phyloP scores from a whole-genome alignment of 2,797 vertebrate genomes.

The Eleutherodactylus coqui region DNA sequence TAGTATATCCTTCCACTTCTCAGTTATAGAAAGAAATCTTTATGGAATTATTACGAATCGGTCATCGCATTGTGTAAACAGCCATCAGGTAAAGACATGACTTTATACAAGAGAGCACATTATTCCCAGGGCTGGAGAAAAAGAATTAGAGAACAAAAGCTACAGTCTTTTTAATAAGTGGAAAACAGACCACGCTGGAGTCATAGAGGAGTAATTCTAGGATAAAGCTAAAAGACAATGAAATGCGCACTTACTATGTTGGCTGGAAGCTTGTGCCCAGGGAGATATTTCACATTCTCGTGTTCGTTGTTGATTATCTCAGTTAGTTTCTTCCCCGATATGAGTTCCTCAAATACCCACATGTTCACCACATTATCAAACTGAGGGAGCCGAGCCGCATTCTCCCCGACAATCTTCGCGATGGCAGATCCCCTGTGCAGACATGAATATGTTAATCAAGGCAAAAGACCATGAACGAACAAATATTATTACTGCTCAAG shows the following conservation, averaged over 20 bases:
- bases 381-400: slow-evolving; percentile 79
- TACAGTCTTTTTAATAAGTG: not conserved
- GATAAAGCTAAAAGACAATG: not conserved
- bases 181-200: not conserved
- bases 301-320: slow-evolving; percentile 96
- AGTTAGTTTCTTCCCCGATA: slow-evolving; percentile 85
- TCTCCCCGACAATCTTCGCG: slow-evolving; percentile 91
- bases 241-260: slow-evolving; percentile 87
- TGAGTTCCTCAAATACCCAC: slow-evolving; percentile 96
- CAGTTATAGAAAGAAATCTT: not conserved
- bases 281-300: slow-evolving; percentile 94
- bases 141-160: not conserved
- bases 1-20: not conserved
- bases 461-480: not conserved
- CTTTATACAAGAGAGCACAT: not conserved
- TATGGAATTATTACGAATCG: not conserved
- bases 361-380: slow-evolving; percentile 89
- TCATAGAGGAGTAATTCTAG: not conserved
- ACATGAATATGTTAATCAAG: slow-evolving; percentile 2
- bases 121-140: not conserved
- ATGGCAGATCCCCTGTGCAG: slow-evolving; percentile 93
- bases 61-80: not conserved
- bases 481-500: not conserved
- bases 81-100: not conserved
- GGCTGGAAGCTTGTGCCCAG: slow-evolving; percentile 91